These are phyloP conservation scores for Synanceia verrucosa DNA, from an alignment of 2,797 vertebrate species.

Conservation along the genomic window DNA sequence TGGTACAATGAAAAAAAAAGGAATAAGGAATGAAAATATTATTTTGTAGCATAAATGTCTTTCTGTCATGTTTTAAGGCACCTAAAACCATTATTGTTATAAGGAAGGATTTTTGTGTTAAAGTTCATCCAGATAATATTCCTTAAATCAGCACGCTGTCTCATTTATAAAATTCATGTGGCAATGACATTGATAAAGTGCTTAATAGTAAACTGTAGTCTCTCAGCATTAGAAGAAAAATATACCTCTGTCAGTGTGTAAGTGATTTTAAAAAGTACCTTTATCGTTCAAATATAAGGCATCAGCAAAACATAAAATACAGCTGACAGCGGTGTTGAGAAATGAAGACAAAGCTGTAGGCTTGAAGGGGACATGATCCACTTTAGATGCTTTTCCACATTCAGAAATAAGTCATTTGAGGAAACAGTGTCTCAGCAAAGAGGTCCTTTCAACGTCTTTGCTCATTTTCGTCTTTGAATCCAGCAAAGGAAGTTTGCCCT, in stretches of 20 bases:
- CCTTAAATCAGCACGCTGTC: constrained; percentile 13
- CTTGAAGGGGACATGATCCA: constrained; percentile 7
- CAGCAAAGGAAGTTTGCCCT: constrained; percentile 52
- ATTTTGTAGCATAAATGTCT: not conserved
- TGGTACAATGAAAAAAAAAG: not conserved
- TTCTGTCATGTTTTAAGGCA: constrained; percentile 50
- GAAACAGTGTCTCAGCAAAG: constrained; percentile 25
- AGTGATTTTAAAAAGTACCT: constrained; percentile 51
- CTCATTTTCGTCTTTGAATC: constrained; percentile 51
- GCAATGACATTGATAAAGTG: constrained; percentile 74
- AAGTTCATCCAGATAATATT: constrained; percentile 13
- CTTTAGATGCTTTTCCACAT: constrained; percentile 37
- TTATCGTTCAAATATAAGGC: constrained; percentile 48
- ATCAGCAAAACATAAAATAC: constrained; percentile 33
- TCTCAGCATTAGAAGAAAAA: constrained; percentile 47
- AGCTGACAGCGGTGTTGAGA: constrained; percentile 40
- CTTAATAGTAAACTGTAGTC: constrained; percentile 66
- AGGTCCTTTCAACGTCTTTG: constrained; percentile 42
- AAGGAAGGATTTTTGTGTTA: constrained; percentile 13
- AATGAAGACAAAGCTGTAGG: constrained; percentile 43
- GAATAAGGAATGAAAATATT: not conserved
- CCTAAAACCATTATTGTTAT: constrained; percentile 7
- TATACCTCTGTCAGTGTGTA: constrained; percentile 15
- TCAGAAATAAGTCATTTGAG: constrained; percentile 27
- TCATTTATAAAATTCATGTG: constrained; percentile 30